Conservation (phyloP, 2,888 invertebrate species). For the Crioceris asparagi region DNA sequence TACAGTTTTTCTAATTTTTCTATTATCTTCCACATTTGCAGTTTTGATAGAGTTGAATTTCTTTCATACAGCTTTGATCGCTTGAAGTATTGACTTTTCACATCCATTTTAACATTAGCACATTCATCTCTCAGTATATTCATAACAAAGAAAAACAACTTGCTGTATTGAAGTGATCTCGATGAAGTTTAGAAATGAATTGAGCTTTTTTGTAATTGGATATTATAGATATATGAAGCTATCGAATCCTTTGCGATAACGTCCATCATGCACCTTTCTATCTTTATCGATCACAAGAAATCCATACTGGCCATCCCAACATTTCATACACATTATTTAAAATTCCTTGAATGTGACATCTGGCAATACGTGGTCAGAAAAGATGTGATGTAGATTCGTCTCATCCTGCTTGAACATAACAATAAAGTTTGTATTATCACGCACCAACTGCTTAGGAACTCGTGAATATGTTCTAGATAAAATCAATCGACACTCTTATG, state of each 20-base stretch:
- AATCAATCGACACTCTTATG: slow-evolving; percentile 29
- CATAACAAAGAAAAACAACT: too few relatives aligned
- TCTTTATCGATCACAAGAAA: slow-evolving; percentile 28
- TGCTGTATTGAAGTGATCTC: too few relatives aligned
- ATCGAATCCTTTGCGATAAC: slow-evolving; percentile 27
- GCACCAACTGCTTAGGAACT: slow-evolving; percentile 31
- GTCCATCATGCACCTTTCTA: slow-evolving; percentile 19
- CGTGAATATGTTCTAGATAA: slow-evolving; percentile 29
- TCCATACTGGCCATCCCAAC: slow-evolving; percentile 26
- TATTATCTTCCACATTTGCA: too few relatives aligned
- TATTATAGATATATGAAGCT: too few relatives aligned
- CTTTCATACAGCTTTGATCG: too few relatives aligned
- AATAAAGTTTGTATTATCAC: slow-evolving; percentile 31
- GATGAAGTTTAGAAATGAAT: too few relatives aligned
- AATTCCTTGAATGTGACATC: slow-evolving; percentile 25
- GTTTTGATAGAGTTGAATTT: too few relatives aligned
- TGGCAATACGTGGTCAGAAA: slow-evolving; percentile 16
- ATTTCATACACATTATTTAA: slow-evolving; percentile 23
- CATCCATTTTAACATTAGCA: too few relatives aligned
- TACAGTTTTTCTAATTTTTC: too few relatives aligned
- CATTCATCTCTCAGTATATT: too few relatives aligned
- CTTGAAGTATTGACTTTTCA: too few relatives aligned
- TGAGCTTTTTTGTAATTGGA: too few relatives aligned
- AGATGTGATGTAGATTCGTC: slow-evolving; percentile 27
- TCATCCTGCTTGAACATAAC: slow-evolving; percentile 32